phyloP scores from a whole-genome alignment of 2,113 vertebrate species.

The Chaetodon auriga region DNA sequence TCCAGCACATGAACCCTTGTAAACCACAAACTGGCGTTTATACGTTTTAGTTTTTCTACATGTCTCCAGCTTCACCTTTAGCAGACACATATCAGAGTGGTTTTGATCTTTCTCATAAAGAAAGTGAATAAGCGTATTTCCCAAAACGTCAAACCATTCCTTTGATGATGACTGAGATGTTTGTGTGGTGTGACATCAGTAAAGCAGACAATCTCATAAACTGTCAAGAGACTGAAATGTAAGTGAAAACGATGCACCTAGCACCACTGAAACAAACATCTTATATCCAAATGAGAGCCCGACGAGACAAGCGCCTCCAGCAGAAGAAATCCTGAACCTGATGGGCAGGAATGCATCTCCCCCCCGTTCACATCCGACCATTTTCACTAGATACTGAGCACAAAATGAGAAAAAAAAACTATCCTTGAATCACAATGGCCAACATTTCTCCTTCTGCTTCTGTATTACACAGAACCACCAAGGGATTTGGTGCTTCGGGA shows the following conservation, averaged over 20 bases:
- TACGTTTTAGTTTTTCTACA: neutral
- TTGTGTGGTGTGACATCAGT: slow-evolving; percentile 6
- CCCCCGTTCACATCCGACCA: neutral
- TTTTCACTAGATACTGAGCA: slow-evolving; percentile 20
- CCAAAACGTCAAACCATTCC: neutral
- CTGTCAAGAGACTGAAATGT: slow-evolving; percentile 4
- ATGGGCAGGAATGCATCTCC: neutral
- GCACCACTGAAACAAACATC: slow-evolving; percentile 28
- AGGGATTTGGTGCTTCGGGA: slow-evolving; percentile 46
- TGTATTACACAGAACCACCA: slow-evolving; percentile 39
- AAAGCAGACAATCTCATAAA: slow-evolving; percentile 5
- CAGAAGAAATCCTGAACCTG: slow-evolving; percentile 17
- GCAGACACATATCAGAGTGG: neutral
- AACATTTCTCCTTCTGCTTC: slow-evolving; percentile 35
- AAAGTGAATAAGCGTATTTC: neutral
- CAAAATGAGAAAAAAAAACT: slow-evolving; percentile 48
- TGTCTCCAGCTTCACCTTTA: neutral
- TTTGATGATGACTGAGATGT: slow-evolving; percentile 3
- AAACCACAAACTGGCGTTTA: neutral
- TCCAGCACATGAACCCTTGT: neutral
- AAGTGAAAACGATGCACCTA: slow-evolving; percentile 26
- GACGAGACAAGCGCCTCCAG: neutral
- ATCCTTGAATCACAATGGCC: slow-evolving; percentile 30
- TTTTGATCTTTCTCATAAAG: neutral
- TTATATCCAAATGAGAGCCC: neutral